Evolutionary conservation across 2,888 invertebrate species (phyloP).

Genomic region (Luperina nickerlii): DNA sequence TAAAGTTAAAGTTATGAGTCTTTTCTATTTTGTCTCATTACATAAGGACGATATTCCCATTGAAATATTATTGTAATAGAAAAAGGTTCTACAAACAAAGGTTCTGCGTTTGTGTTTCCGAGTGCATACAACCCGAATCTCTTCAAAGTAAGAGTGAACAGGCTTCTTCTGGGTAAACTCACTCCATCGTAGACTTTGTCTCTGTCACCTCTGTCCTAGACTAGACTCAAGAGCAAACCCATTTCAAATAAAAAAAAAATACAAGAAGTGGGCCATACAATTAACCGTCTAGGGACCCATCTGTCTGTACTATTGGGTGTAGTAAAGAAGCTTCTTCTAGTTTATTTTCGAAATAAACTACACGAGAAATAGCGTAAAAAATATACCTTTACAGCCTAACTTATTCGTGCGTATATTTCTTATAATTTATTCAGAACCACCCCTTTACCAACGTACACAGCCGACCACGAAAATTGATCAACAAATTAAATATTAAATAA

Average conservation of each 20-base stretch:
- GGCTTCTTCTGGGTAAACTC: too few species aligned
- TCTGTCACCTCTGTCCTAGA: too few species aligned
- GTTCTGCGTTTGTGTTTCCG: too few species aligned
- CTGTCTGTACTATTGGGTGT: background rate
- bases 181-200: too few species aligned
- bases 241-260: too few species aligned
- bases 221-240: too few species aligned
- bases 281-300: background rate
- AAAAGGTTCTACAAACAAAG: too few species aligned
- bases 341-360: slow-evolving; percentile 19
- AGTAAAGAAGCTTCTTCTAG: background rate
- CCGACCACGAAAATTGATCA: slow-evolving; percentile 48
- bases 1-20: background rate
- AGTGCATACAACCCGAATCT: too few species aligned
- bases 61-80: background rate
- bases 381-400: slow-evolving; percentile 31
- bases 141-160: too few species aligned
- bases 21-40: background rate
- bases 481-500: slow-evolving; percentile 52
- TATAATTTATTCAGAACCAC: slow-evolving; percentile 63
- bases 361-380: slow-evolving; percentile 3
- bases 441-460: slow-evolving; percentile 34
- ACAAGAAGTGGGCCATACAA: background rate
- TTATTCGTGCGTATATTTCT: slow-evolving; percentile 42
- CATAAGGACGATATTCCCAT: background rate